A percentile compares a stretch with the other conserved stretches of the same genome.
phyloP scores from a whole-genome alignment of 2,113 vertebrate genomes.

The Oceanites oceanicus region DNA sequence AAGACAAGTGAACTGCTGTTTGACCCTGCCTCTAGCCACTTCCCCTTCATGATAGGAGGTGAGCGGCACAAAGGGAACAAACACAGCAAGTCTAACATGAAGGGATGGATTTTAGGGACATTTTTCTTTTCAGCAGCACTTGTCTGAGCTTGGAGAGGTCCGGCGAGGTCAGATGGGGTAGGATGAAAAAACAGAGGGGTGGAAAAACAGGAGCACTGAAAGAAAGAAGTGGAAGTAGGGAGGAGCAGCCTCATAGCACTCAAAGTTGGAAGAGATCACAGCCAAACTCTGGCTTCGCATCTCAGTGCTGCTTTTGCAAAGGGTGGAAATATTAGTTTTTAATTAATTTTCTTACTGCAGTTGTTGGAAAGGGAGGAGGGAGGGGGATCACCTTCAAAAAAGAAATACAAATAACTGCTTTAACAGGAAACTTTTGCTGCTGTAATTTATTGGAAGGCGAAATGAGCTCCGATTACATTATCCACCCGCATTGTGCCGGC shows the following conservation, averaged over 20 bases:
- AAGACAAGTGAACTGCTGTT: background rate
- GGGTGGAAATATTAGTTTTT: conserved; percentile 68
- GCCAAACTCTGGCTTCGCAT: conserved; percentile 1
- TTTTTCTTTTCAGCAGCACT: background rate
- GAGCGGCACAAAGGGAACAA: background rate
- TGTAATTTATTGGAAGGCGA: conserved; percentile 74
- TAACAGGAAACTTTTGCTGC: conserved; percentile 67
- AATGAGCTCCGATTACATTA: conserved; percentile 75
- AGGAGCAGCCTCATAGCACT: background rate
- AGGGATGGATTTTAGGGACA: background rate
- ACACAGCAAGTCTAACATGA: background rate
- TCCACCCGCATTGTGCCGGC: conserved; percentile 67
- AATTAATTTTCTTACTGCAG: conserved; percentile 64
- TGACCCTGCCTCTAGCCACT: background rate
- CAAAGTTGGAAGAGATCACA: conserved; percentile 29
- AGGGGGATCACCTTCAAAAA: conserved; percentile 45
- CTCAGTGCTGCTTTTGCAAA: background rate
- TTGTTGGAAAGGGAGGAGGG: conserved; percentile 32
- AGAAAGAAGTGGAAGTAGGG: background rate
- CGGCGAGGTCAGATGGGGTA: fast-evolving
- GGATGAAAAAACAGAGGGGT: background rate
- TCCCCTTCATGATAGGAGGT: background rate
- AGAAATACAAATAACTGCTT: conserved; percentile 62
- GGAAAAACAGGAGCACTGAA: background rate
- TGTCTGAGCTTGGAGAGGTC: background rate